These are phyloP conservation scores for Caerostris darwini DNA, from an alignment of 1,140 invertebrate genomes.

Conservation along the genomic window DNA sequence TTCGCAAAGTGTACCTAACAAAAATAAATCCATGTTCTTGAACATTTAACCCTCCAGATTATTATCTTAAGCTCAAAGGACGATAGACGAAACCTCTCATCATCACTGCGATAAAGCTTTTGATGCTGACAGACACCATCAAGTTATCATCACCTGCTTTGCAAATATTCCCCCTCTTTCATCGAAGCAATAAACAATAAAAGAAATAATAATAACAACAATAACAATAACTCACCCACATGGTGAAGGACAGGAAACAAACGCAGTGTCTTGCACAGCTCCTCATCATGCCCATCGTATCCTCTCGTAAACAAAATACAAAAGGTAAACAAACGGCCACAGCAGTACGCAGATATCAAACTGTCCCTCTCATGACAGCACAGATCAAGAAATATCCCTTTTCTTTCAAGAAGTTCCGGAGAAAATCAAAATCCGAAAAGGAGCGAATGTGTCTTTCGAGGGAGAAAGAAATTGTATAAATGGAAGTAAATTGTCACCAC, in stretches of 20 bases:
- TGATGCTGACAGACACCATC: neutral
- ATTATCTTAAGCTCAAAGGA: neutral
- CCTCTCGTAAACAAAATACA: neutral
- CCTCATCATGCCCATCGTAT: slow-evolving; percentile 72
- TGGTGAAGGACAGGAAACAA: slow-evolving; percentile 75
- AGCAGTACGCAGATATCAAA: neutral
- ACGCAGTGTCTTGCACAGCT: slow-evolving; percentile 75
- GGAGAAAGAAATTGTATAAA: too few relatives aligned
- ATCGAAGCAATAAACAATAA: neutral
- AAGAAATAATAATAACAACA: slow-evolving; percentile 41
- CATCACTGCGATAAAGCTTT: neutral
- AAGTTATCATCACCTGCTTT: neutral
- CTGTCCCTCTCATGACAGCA: neutral
- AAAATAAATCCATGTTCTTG: neutral
- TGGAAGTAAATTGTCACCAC: neutral
- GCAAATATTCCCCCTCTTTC: neutral
- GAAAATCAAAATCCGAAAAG: too few relatives aligned
- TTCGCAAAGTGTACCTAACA: neutral
- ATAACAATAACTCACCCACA: slow-evolving; percentile 70
- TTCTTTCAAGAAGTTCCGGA: neutral
- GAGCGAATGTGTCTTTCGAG: too few relatives aligned
- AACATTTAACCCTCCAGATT: neutral
- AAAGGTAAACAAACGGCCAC: slow-evolving; percentile 45
- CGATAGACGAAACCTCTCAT: neutral
- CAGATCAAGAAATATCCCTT: neutral